Conservation (phyloP, 2,888 invertebrate species). For the Synergus gifuensis region DNA sequence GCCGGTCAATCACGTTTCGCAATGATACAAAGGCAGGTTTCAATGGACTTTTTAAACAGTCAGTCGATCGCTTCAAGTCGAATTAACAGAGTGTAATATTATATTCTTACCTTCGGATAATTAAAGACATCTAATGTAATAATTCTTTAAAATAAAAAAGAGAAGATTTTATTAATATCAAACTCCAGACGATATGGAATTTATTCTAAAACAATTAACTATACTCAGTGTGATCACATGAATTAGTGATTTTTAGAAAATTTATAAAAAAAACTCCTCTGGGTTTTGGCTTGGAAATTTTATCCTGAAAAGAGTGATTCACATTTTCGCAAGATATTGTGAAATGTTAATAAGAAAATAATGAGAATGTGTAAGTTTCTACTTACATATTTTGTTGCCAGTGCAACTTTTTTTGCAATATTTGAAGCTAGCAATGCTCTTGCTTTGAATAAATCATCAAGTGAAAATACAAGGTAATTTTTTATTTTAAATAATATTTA, state of each 20-base stretch:
- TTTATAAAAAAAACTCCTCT: background rate
- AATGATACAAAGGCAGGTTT: slow-evolving; percentile 52
- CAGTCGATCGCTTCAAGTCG: slow-evolving; percentile 46
- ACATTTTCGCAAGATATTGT: background rate
- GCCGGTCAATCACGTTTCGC: slow-evolving; percentile 53
- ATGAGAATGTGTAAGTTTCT: background rate
- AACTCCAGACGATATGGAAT: background rate
- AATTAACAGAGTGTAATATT: slow-evolving; percentile 42
- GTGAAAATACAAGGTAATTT: background rate
- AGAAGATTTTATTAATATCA: background rate
- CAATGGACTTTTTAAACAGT: slow-evolving; percentile 52
- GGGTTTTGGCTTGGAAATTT: background rate
- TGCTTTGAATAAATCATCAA: background rate
- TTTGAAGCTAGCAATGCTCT: background rate
- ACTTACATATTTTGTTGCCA: background rate
- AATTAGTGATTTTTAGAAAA: background rate
- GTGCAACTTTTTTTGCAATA: background rate
- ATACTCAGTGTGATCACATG: background rate
- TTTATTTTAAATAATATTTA: background rate
- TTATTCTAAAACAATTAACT: background rate
- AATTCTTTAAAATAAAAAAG: background rate
- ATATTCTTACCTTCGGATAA: background rate
- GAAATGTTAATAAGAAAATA: background rate
- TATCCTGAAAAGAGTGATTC: background rate
- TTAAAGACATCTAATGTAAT: background rate